Evolutionary conservation across 2,113 vertebrate genomes (phyloP).

Genomic region (Ammodytes dubius): DNA sequence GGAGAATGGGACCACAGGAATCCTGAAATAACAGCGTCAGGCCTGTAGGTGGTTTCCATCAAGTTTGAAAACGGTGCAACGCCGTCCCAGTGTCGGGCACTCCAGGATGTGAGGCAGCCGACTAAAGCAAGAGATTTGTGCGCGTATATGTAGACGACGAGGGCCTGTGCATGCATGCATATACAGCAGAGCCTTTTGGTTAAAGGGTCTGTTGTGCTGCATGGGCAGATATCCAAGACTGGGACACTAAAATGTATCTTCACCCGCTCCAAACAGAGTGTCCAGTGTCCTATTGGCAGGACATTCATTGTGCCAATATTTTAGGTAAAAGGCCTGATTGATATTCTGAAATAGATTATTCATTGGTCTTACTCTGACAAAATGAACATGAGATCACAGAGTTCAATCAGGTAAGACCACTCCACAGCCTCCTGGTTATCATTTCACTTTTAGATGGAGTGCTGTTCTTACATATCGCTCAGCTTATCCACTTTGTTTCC

Average conservation of each 20-base stretch:
- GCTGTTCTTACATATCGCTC: background rate
- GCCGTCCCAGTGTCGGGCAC: conserved; percentile 56
- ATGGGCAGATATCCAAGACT: conserved; percentile 60
- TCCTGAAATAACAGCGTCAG: conserved; percentile 74
- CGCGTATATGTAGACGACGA: background rate
- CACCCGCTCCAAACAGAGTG: conserved; percentile 57
- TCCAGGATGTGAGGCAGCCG: conserved; percentile 73
- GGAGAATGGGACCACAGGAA: conserved; percentile 72
- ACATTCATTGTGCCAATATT: conserved; percentile 56
- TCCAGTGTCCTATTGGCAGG: conserved; percentile 59
- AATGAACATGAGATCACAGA: conserved; percentile 19
- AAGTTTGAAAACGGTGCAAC: conserved; percentile 67
- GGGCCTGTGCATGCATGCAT: conserved; percentile 24
- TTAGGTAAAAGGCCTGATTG: conserved; percentile 71
- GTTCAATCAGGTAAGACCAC: background rate
- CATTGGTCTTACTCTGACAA: conserved; percentile 36
- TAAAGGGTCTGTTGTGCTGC: conserved; percentile 68
- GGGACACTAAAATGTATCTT: conserved; percentile 63
- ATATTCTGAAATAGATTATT: conserved; percentile 63
- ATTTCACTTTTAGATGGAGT: background rate
- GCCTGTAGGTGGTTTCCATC: conserved; percentile 79
- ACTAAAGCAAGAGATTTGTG: conserved; percentile 65
- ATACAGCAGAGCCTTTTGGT: conserved; percentile 52
- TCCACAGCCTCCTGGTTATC: background rate
- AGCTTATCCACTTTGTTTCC: background rate